These are phyloP conservation scores for Phrynosoma platyrhinos DNA, from an alignment of 2,113 vertebrate species.

Conservation along the genomic window DNA sequence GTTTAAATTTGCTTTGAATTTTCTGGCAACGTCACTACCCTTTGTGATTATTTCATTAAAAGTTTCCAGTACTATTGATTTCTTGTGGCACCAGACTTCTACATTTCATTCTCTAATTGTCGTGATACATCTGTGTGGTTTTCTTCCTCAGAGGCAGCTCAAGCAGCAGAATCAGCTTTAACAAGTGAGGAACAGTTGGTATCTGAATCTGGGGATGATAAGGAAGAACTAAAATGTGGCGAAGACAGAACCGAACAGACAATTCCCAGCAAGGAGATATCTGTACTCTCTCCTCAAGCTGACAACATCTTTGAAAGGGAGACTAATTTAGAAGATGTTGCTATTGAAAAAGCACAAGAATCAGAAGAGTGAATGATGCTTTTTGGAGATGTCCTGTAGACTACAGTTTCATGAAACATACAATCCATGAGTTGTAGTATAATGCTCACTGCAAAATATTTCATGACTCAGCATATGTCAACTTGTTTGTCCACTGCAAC, in stretches of 20 bases:
- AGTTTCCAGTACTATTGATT: neutral
- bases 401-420: conserved; percentile 6
- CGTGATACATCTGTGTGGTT: neutral
- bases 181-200: conserved; percentile 58
- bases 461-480: conserved; percentile 29
- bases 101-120: neutral
- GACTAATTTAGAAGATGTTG: conserved; percentile 38
- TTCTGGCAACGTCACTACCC: too few relatives aligned
- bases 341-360: conserved; percentile 53
- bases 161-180: conserved; percentile 49
- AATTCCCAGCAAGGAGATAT: conserved; percentile 46
- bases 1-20: too few relatives aligned
- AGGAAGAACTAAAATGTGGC: conserved; percentile 46
- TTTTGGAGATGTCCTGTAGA: conserved; percentile 3
- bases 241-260: conserved; percentile 16
- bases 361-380: conserved; percentile 69
- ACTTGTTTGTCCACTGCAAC: conserved; percentile 8
- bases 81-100: neutral
- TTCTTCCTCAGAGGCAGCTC: conserved; percentile 60
- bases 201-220: conserved; percentile 17
- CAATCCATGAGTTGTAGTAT: conserved; percentile 14
- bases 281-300: neutral
- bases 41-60: too few relatives aligned
- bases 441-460: conserved; percentile 40
- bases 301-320: conserved; percentile 25